Evolutionary conservation across 2,113 vertebrate species (phyloP).

Genomic region (Diadophis punctatus): DNA sequence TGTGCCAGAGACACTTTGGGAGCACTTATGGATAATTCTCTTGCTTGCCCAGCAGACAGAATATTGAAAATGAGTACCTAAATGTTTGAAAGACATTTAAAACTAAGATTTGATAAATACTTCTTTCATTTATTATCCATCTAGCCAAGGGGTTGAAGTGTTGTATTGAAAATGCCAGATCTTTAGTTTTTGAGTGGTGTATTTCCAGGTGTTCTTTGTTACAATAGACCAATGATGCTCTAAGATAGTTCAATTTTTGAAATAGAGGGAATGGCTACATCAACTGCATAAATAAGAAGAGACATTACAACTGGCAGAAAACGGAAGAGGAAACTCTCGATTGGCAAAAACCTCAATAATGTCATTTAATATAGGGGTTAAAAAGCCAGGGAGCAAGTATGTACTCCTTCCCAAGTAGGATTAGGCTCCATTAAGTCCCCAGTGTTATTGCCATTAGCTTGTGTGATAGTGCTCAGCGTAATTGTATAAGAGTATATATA

Average conservation of each 20-base stretch:
- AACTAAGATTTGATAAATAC: neutral
- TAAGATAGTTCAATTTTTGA: neutral
- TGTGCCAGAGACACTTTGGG: neutral
- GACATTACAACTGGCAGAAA: neutral
- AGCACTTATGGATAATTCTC: neutral
- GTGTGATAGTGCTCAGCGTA: neutral
- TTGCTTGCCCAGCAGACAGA: neutral
- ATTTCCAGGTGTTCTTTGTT: neutral
- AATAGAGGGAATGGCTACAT: neutral
- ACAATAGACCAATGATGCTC: neutral
- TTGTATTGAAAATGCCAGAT: neutral
- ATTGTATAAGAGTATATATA: slow-evolving; percentile 5
- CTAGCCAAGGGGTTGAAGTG: neutral
- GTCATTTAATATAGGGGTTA: neutral
- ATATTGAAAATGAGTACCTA: neutral
- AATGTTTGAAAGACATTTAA: neutral
- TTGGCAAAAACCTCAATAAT: neutral
- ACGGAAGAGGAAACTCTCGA: neutral
- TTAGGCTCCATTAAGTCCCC: neutral
- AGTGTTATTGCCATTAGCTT: neutral
- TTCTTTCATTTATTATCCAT: neutral
- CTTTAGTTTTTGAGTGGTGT: neutral
- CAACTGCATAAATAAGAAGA: neutral
- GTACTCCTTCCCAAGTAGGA: neutral
- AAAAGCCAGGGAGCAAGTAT: neutral